Evolutionary conservation across 2,113 vertebrate genomes (phyloP).

Genomic region (Dasyurus viverrinus): DNA sequence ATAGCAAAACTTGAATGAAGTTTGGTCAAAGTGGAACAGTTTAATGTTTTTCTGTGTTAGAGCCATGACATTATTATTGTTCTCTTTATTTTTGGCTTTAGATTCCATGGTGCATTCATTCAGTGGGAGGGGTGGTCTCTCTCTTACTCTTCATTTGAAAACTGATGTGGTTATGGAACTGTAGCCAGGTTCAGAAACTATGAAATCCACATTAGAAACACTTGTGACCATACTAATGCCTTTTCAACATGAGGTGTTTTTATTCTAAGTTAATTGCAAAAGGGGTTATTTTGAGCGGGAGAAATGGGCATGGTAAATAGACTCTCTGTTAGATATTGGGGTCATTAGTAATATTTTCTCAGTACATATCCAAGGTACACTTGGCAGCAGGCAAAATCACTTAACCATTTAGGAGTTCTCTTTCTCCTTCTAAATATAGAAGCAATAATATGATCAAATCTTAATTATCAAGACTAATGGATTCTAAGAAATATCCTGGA

Average conservation of each 20-base stretch:
- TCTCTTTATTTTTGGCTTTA: slow-evolving; percentile 33
- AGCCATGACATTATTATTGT: not conserved
- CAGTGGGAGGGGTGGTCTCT: not conserved
- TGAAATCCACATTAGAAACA: slow-evolving; percentile 21
- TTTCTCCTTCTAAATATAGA: not conserved
- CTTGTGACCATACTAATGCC: not conserved
- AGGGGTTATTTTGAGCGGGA: not conserved
- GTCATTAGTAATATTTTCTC: not conserved
- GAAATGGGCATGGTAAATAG: not conserved
- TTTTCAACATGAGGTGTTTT: slow-evolving; percentile 23
- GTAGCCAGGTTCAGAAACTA: slow-evolving; percentile 35
- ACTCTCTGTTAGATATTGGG: not conserved
- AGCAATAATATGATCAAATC: not conserved
- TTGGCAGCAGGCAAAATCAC: not conserved
- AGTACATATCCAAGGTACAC: not conserved
- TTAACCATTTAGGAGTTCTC: not conserved
- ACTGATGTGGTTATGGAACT: not conserved
- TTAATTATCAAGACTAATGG: not conserved
- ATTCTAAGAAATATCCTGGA: not conserved
- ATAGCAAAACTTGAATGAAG: not conserved
- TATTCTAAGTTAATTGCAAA: slow-evolving; percentile 7
- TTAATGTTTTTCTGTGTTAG: not conserved
- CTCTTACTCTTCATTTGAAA: not conserved
- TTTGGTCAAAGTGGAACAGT: not conserved
- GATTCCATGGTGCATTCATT: slow-evolving; percentile 4